Conservation (phyloP, 2,888 invertebrate genomes). For the Melanostoma scalare region DNA sequence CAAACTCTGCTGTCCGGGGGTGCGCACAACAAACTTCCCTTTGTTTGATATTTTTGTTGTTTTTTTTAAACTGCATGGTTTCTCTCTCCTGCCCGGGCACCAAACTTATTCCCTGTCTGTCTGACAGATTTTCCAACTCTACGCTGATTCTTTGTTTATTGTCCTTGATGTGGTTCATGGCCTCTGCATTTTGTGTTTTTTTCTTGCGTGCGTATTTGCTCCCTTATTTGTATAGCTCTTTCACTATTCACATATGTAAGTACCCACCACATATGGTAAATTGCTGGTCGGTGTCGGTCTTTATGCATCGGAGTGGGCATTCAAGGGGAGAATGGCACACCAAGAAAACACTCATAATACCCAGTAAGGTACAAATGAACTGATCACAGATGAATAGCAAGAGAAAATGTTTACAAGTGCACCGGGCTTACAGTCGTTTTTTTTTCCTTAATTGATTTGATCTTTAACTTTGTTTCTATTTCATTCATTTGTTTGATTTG, state of each 20-base stretch:
- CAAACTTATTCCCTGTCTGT: conserved; percentile 28
- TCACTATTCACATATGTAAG: conserved; percentile 27
- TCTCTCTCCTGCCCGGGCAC: neutral
- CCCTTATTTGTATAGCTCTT: conserved; percentile 4
- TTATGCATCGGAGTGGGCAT: neutral
- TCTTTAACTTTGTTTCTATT: conserved; percentile 23
- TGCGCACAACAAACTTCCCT: conserved; percentile 10
- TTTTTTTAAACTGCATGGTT: neutral
- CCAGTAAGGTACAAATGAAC: conserved; percentile 10
- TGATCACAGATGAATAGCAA: neutral
- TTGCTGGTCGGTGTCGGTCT: conserved; percentile 3
- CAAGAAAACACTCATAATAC: conserved; percentile 1
- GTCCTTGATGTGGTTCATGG: conserved; percentile 51
- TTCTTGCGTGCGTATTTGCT: neutral
- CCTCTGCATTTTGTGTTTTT: conserved; percentile 10
- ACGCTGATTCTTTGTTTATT: conserved; percentile 44
- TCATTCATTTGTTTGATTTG: neutral
- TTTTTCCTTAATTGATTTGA: conserved; percentile 27
- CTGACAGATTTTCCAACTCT: conserved; percentile 46
- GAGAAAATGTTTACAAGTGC: conserved; percentile 18
- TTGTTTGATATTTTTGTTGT: conserved; percentile 11
- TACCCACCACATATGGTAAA: conserved; percentile 16
- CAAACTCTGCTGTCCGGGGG: neutral
- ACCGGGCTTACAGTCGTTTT: conserved; percentile 14
- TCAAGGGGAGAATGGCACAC: conserved; percentile 4